Percentiles rank a stretch among this genome's conserved stretches.
These are phyloP conservation scores for Helleia helle DNA, from an alignment of 2,888 invertebrate species.

Conservation along the genomic window DNA sequence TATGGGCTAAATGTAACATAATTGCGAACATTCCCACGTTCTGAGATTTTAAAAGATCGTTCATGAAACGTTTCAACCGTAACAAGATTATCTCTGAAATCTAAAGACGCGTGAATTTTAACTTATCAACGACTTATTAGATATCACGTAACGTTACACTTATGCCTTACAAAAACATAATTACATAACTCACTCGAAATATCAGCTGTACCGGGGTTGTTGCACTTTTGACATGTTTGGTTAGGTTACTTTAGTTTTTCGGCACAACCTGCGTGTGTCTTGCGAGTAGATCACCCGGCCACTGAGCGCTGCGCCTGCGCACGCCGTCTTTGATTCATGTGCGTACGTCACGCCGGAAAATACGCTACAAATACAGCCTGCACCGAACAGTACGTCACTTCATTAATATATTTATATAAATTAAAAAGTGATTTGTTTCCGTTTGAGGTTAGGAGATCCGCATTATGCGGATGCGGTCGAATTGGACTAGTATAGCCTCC, in stretches of 20 bases:
- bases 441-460: no score
- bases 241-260: slow-evolving; percentile 28
- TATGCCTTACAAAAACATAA: slow-evolving; percentile 40
- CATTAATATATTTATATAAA: no score
- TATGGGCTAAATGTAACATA: not conserved
- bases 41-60: slow-evolving; percentile 1
- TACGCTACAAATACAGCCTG: slow-evolving; percentile 51
- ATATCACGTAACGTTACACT: no score
- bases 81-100: no score
- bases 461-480: no score
- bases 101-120: no score
- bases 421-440: no score
- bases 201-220: slow-evolving; percentile 32
- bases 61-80: not conserved
- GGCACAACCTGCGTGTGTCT: slow-evolving; percentile 61
- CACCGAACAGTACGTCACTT: slow-evolving; percentile 36
- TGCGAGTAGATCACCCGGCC: slow-evolving; percentile 62
- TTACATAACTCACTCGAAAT: slow-evolving; percentile 61
- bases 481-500: no score
- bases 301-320: slow-evolving; percentile 59
- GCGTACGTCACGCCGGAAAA: slow-evolving; percentile 67
- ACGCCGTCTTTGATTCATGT: slow-evolving; percentile 55
- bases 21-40: slow-evolving; percentile 1
- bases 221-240: slow-evolving; percentile 41
- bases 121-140: no score